Conservation (phyloP, 2,888 invertebrate species). For the Campoplex nolae region DNA sequence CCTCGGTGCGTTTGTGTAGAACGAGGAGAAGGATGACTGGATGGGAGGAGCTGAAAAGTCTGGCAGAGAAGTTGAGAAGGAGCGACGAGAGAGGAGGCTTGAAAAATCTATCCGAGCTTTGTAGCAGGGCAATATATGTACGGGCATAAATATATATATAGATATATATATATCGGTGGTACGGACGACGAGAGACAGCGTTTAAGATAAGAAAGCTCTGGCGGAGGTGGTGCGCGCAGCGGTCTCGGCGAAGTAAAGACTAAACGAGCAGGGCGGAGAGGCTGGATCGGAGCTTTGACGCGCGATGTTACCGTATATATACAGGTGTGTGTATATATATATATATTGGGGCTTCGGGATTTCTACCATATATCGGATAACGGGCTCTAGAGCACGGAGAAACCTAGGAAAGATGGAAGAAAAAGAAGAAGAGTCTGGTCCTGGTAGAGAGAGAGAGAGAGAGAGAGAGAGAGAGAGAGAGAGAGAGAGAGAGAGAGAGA, state of each 20-base stretch:
- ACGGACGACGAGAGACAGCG: constrained; percentile 61
- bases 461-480: not conserved
- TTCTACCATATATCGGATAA: constrained; percentile 65
- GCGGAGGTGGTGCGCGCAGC: constrained; percentile 41
- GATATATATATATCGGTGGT: not conserved
- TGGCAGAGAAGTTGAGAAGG: constrained; percentile 13
- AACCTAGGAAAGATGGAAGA: constrained; percentile 26
- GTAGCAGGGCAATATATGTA: constrained; percentile 14
- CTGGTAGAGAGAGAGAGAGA: not conserved
- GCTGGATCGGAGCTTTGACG: constrained; percentile 33
- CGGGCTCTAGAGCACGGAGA: constrained; percentile 42
- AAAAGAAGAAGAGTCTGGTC: constrained; percentile 9
- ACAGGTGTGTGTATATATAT: constrained; percentile 17
- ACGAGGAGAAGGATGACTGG: constrained; percentile 26
- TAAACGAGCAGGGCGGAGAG: constrained; percentile 57
- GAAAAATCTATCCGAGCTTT: constrained; percentile 69
- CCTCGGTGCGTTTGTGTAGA: constrained; percentile 47
- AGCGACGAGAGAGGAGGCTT: constrained; percentile 27
- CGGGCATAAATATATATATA: too few species aligned
- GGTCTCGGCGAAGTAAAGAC: constrained; percentile 56
- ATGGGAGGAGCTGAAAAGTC: constrained; percentile 42
- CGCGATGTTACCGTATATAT: constrained; percentile 25
- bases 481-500: not conserved
- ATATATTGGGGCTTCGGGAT: constrained; percentile 29
- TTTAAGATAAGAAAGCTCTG: constrained; percentile 70